phyloP scores from a whole-genome alignment of 2,888 invertebrate species.

The Neria commutata region DNA sequence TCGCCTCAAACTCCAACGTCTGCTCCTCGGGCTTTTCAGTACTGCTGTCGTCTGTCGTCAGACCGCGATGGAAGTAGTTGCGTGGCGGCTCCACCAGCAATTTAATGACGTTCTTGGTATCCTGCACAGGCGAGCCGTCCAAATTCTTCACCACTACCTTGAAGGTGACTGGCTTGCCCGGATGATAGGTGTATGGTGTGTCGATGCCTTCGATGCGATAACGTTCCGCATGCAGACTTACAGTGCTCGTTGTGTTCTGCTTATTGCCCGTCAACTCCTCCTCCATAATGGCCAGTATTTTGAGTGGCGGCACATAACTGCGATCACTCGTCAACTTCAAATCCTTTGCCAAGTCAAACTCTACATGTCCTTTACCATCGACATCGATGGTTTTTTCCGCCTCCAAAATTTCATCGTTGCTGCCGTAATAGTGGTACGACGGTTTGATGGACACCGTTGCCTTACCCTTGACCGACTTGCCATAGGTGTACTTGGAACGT shows the following conservation, averaged over 20 bases:
- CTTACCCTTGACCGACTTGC: slow-evolving; percentile 85
- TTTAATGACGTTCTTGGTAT: slow-evolving; percentile 66
- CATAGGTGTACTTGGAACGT: slow-evolving; percentile 86
- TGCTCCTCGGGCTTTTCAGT: slow-evolving; percentile 32
- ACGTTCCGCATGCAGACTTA: slow-evolving; percentile 77
- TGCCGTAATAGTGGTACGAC: slow-evolving; percentile 28
- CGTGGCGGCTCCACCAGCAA: slow-evolving; percentile 36
- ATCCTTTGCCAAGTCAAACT: slow-evolving; percentile 75
- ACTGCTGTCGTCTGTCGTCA: neutral
- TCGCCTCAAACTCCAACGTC: slow-evolving; percentile 48
- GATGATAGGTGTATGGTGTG: slow-evolving; percentile 85
- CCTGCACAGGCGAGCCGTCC: slow-evolving; percentile 71
- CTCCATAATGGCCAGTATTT: slow-evolving; percentile 84
- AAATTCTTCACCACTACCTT: slow-evolving; percentile 74
- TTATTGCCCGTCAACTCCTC: slow-evolving; percentile 82
- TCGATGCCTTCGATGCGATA: slow-evolving; percentile 78
- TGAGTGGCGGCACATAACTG: slow-evolving; percentile 30
- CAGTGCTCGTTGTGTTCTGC: slow-evolving; percentile 76
- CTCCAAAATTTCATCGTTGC: neutral
- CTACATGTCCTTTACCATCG: slow-evolving; percentile 71
- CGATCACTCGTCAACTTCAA: slow-evolving; percentile 69
- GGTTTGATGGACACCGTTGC: slow-evolving; percentile 70
- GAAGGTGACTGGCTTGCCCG: slow-evolving; percentile 81
- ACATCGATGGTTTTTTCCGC: slow-evolving; percentile 74
- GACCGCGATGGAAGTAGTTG: slow-evolving; percentile 21